phyloP scores from a whole-genome alignment of 1,140 invertebrate species.

The Teleogryllus occipitalis region DNA sequence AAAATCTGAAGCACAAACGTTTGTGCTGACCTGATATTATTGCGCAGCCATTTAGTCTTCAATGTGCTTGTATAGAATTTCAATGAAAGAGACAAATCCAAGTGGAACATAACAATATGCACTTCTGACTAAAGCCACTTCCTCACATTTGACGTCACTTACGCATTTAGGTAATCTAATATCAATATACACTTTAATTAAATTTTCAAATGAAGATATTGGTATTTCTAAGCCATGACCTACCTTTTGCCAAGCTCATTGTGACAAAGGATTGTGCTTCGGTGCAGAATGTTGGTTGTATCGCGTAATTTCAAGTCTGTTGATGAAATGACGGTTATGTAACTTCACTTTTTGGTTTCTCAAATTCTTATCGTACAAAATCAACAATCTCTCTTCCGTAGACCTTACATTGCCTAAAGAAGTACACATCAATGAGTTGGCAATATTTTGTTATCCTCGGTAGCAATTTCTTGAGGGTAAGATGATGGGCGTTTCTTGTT shows the following conservation, averaged over 20 bases:
- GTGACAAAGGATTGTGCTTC: too few relatives aligned
- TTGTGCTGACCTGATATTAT: too few relatives aligned
- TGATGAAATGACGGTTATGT: not conserved
- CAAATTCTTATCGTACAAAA: not conserved
- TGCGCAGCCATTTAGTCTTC: too few relatives aligned
- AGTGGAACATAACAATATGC: not conserved
- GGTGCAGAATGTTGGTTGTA: conserved; percentile 5
- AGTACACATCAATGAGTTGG: conserved; percentile 6
- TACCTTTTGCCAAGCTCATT: too few relatives aligned
- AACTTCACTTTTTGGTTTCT: not conserved
- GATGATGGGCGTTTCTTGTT: not conserved
- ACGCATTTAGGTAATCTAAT: not conserved
- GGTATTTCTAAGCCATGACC: too few relatives aligned
- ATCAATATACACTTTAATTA: too few relatives aligned
- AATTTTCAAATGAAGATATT: too few relatives aligned
- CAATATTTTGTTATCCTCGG: not conserved
- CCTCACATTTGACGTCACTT: conserved; percentile 9
- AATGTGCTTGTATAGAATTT: not conserved
- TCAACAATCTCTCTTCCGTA: not conserved
- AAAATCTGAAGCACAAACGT: too few relatives aligned
- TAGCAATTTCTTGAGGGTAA: conserved; percentile 4
- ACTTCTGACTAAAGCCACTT: conserved; percentile 8
- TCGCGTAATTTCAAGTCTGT: not conserved
- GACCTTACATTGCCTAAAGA: conserved; percentile 2
- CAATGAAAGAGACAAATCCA: not conserved